phyloP scores from a whole-genome alignment of 2,888 invertebrate genomes.

The Tinea pellionella region DNA sequence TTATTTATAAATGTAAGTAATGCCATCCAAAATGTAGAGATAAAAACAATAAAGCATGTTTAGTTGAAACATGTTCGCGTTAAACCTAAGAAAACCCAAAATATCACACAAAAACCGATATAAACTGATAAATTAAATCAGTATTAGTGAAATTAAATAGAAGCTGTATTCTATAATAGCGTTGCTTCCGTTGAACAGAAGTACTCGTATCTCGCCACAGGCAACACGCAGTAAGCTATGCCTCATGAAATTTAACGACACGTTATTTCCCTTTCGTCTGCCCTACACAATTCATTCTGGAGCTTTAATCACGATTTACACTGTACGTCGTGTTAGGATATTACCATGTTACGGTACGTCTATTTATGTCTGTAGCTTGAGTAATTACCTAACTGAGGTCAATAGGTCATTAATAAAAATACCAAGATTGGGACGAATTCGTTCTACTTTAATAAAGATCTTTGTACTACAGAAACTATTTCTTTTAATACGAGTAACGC shows the following conservation, averaged over 20 bases:
- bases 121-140: neutral
- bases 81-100: too few relatives aligned
- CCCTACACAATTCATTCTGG: neutral
- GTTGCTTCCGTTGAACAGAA: neutral
- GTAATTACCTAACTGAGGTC: too few relatives aligned
- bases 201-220: neutral
- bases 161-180: neutral
- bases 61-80: too few relatives aligned
- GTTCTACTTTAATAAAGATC: too few relatives aligned
- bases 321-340: neutral
- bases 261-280: conserved; percentile 16
- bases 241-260: conserved; percentile 32
- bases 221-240: conserved; percentile 19
- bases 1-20: too few relatives aligned
- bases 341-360: neutral
- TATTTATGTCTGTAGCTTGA: neutral
- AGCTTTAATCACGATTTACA: neutral
- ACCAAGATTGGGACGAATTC: too few relatives aligned
- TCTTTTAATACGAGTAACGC: too few relatives aligned
- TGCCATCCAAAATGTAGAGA: too few relatives aligned
- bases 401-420: too few relatives aligned
- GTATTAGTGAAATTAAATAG: neutral
- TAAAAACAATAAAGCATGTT: too few relatives aligned
- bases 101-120: too few relatives aligned
- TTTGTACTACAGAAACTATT: too few relatives aligned